Evolutionary conservation across 2,888 invertebrate genomes (phyloP).

Genomic region (Heliconius hortense): DNA sequence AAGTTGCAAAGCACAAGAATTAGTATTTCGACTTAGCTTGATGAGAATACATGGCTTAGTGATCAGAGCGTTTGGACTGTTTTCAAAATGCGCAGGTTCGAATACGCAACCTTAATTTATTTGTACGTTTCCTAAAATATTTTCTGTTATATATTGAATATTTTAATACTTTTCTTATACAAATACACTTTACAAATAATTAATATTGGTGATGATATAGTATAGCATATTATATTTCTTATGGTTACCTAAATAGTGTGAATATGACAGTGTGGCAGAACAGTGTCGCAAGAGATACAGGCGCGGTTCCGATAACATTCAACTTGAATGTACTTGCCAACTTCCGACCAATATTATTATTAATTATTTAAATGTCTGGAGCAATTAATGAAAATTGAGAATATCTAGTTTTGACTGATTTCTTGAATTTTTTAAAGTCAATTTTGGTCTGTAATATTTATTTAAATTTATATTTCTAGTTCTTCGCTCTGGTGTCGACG

Average conservation of each 20-base stretch:
- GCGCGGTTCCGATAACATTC: constrained; percentile 56
- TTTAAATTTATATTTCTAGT: too few species aligned
- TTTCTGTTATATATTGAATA: neutral
- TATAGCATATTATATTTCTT: neutral
- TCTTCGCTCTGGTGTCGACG: too few species aligned
- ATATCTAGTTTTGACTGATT: neutral
- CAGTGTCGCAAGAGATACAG: constrained; percentile 67
- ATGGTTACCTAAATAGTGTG: constrained; percentile 37
- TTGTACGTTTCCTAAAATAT: too few species aligned
- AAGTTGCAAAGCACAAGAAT: too few species aligned
- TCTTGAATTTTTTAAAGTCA: neutral
- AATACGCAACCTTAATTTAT: too few species aligned
- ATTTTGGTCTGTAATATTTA: neutral
- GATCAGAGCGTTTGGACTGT: too few species aligned
- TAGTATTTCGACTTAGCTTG: too few species aligned
- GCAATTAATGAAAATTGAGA: neutral
- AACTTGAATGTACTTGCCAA: constrained; percentile 14
- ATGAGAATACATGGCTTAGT: too few species aligned
- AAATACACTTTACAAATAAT: neutral
- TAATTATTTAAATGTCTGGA: neutral
- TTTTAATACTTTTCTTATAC: neutral
- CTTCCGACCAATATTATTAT: constrained; percentile 2
- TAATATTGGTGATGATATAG: neutral
- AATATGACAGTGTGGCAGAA: constrained; percentile 55
- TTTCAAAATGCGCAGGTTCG: too few species aligned